These are phyloP conservation scores for Notospermus geniculatus DNA, from an alignment of 1,140 invertebrate species.

Conservation along the genomic window DNA sequence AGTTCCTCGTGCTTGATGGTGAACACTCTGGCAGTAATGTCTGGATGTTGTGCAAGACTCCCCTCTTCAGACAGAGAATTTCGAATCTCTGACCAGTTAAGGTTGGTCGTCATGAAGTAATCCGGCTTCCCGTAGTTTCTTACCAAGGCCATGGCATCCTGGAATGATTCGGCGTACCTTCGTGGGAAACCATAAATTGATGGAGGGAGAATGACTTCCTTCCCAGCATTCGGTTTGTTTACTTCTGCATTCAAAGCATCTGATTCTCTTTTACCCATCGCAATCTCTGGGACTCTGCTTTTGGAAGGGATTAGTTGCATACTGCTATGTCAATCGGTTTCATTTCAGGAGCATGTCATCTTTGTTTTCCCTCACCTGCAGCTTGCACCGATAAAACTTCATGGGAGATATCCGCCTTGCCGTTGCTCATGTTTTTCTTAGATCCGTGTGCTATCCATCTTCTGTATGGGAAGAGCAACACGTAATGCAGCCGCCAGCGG, in stretches of 20 bases:
- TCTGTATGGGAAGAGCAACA: too few species aligned
- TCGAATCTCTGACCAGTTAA: slow-evolving; percentile 57
- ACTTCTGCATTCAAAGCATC: slow-evolving; percentile 22
- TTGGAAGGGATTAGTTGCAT: slow-evolving; percentile 54
- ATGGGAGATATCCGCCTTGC: slow-evolving; percentile 9
- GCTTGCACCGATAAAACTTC: slow-evolving; percentile 19
- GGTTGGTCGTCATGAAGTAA: slow-evolving; percentile 60
- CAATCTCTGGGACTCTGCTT: slow-evolving; percentile 43
- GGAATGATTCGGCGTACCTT: slow-evolving; percentile 54
- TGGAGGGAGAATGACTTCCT: slow-evolving; percentile 53
- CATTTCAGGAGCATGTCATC: slow-evolving; percentile 40
- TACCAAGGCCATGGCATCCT: slow-evolving; percentile 60
- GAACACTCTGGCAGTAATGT: slow-evolving; percentile 58
- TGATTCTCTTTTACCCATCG: slow-evolving; percentile 35
- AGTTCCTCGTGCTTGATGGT: slow-evolving; percentile 56
- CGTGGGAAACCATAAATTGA: slow-evolving; percentile 49
- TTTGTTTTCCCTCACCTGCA: slow-evolving; percentile 12
- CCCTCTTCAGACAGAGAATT: slow-evolving; percentile 35
- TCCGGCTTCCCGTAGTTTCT: slow-evolving; percentile 53
- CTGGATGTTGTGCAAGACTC: slow-evolving; percentile 47
- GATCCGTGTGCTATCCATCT: too few species aligned
- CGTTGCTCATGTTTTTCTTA: background rate
- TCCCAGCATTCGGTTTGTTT: slow-evolving; percentile 32
- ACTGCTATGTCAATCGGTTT: slow-evolving; percentile 51
- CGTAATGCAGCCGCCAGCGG: too few species aligned